phyloP scores from a whole-genome alignment of 2,797 vertebrate genomes.

The Parauchenoglanis punctatus region DNA sequence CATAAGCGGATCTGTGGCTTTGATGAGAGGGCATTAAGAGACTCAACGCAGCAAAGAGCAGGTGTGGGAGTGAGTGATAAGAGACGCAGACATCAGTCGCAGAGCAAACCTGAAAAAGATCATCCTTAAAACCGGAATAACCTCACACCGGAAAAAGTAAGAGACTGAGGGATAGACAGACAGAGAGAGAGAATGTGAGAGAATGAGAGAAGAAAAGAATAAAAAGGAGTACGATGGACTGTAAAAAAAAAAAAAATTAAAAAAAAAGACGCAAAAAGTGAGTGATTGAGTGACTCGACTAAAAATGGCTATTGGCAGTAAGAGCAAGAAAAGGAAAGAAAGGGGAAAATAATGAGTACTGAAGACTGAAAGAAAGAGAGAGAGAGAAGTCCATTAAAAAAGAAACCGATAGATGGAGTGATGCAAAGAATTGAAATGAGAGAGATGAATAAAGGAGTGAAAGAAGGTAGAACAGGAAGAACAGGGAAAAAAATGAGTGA shows the following conservation, averaged over 20 bases:
- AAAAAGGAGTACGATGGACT: conserved; percentile 3
- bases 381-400: conserved; percentile 11
- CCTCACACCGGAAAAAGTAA: conserved; percentile 33
- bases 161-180: conserved; percentile 16
- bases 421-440: not conserved
- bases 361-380: conserved; percentile 21
- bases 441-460: not conserved
- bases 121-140: conserved; percentile 61
- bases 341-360: conserved; percentile 38
- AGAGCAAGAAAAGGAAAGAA: conserved; percentile 42
- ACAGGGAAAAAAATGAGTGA: not conserved
- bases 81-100: conserved; percentile 71
- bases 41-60: conserved; percentile 75
- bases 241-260: conserved; percentile 26
- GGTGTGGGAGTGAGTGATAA: conserved; percentile 79
- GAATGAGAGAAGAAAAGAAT: conserved; percentile 36
- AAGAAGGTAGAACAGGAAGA: not conserved
- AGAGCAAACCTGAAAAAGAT: conserved; percentile 37
- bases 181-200: not conserved
- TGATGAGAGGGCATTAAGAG: conserved; percentile 78
- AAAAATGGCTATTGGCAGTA: not conserved
- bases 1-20: conserved; percentile 60
- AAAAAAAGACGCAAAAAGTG: not conserved
- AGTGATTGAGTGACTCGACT: conserved; percentile 13
- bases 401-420: not conserved